These are phyloP conservation scores for Coturnix japonica DNA, from an alignment of 2,113 vertebrate species.

Conservation along the genomic window DNA sequence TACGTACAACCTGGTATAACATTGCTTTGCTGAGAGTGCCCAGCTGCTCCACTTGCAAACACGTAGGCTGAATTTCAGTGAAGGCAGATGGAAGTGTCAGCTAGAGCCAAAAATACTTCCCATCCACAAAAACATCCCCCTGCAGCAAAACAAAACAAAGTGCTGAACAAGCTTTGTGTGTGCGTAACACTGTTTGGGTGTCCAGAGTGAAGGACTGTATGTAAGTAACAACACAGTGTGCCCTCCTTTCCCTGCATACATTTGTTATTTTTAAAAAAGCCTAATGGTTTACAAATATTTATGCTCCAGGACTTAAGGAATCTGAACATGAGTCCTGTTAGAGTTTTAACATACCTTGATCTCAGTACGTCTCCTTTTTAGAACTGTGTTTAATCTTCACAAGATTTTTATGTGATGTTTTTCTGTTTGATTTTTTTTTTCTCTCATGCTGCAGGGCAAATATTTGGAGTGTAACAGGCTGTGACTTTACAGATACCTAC, in stretches of 20 bases:
- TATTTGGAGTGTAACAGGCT: constrained; percentile 69
- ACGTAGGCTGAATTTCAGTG: background rate
- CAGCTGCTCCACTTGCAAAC: background rate
- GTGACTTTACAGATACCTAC: constrained; percentile 45
- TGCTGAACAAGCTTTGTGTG: background rate
- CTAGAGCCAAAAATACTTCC: background rate
- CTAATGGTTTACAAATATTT: constrained; percentile 22
- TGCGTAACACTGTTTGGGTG: background rate
- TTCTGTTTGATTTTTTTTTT: background rate
- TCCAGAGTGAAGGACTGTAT: background rate
- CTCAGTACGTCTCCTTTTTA: background rate
- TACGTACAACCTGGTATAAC: background rate
- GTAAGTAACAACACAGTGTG: background rate
- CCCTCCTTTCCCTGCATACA: background rate
- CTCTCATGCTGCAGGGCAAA: constrained; percentile 47
- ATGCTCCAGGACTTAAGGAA: background rate
- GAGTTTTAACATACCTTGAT: background rate
- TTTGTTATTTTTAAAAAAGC: constrained; percentile 16
- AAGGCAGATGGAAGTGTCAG: background rate
- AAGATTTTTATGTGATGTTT: background rate
- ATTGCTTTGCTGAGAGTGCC: background rate
- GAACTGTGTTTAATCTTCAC: background rate
- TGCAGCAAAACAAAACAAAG: background rate
- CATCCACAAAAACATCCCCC: background rate
- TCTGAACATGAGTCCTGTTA: background rate